phyloP scores from a whole-genome alignment of 2,797 vertebrate species.

The Limosa lapponica region DNA sequence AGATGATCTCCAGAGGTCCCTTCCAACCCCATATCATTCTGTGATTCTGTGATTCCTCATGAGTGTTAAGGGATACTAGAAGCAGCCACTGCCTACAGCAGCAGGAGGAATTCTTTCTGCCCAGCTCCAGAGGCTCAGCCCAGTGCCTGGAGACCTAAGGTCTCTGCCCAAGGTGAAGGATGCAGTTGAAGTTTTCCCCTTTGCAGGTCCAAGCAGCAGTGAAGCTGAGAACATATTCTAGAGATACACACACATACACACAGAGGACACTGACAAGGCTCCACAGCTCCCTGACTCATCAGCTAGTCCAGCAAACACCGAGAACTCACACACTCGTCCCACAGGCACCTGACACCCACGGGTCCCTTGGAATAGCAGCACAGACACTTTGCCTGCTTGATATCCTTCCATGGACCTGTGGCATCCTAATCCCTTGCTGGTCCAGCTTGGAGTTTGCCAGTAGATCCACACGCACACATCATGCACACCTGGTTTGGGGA shows the following conservation, averaged over 20 bases:
- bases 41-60: background rate
- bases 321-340: background rate
- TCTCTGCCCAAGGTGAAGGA: background rate
- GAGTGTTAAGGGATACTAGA: background rate
- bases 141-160: rapidly evolving
- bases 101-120: background rate
- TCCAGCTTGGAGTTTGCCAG: background rate
- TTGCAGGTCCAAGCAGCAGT: background rate
- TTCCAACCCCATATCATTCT: too few relatives aligned
- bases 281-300: rapidly evolving
- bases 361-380: background rate
- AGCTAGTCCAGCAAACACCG: background rate
- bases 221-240: background rate
- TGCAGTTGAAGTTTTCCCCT: rapidly evolving
- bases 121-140: background rate
- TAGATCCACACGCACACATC: rapidly evolving
- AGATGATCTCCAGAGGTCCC: too few relatives aligned
- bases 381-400: rapidly evolving
- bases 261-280: background rate
- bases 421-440: background rate
- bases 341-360: rapidly evolving
- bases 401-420: rapidly evolving
- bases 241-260: background rate
- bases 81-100: background rate
- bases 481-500: rapidly evolving